Base-by-base conservation (phyloP, 2,888 invertebrate species). In the Coelopa pilipes region DNA sequence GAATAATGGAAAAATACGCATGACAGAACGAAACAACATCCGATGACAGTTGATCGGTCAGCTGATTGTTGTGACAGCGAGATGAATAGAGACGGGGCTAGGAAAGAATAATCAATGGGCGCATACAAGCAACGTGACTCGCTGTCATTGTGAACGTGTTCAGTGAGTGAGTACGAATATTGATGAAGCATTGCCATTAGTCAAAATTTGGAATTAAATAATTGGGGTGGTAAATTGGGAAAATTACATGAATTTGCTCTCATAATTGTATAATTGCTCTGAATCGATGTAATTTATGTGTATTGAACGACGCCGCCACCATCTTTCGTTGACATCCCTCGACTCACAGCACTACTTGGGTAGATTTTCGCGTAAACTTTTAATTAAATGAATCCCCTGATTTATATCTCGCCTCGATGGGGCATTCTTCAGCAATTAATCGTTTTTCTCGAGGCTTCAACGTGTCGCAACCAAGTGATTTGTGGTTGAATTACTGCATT, bases 371-470 rank as follows among this genome's bases (percentile, higher is more conserved):
- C 55, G 19, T 55, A 65, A 80, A 78, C 74, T 80, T 80, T 80
- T 79, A 79, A 80, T 80, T 80, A 80, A 80, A 78, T 76, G 76
- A 78, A 79, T 79, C 79, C 77, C 73, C 76, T 79, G 80, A 80
- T 80, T 79, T 80, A 80, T 80, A 77, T 77, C 76, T 75, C 72
- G 77, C 78, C 77, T 78, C 77, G 73, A 75, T 76, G 76, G 76
- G 72, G 76, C 76, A 76, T 75, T 75, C 76, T 76, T 76, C 70
- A 76, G 72, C 76, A 78, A 79, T 79, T 80, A 79, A 80, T 79
- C 74, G 79, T 79, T 79, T 77, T 78, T 75, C 71, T 65, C 71
- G 46, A 65, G 71, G 63, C 34, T 66, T 71, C 65, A 65, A 65
- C 71, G 65, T 71, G 71, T 71, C 71, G 55, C 65, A 55, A 34